Conservation (phyloP, 1,140 invertebrate species). For the Propsilocerus akamusi region DNA sequence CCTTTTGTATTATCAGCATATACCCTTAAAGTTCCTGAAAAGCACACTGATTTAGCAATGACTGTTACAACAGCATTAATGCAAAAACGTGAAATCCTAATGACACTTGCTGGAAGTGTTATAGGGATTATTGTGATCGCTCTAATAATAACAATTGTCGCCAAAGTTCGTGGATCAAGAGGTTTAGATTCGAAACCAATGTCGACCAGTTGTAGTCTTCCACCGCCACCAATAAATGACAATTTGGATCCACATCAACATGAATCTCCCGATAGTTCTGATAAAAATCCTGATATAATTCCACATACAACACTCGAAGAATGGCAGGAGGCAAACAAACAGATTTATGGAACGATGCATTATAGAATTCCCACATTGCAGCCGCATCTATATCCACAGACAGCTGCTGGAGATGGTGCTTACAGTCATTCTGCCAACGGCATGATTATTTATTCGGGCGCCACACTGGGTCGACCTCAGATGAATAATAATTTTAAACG, state of each 20-base stretch:
- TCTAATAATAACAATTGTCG: not conserved
- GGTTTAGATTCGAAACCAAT: not conserved
- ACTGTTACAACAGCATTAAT: not conserved
- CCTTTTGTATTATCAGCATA: conserved; percentile 32
- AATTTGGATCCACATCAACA: not conserved
- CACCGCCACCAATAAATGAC: conserved; percentile 8
- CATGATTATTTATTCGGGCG: conserved; percentile 5
- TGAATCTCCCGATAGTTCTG: conserved; percentile 30
- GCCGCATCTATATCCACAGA: conserved; percentile 1
- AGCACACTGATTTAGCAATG: conserved; percentile 33
- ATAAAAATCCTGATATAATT: conserved; percentile 54
- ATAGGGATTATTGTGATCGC: not conserved
- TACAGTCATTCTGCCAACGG: not conserved
- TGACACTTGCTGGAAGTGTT: not conserved
- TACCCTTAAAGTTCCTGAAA: conserved; percentile 50
- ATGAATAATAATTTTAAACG: conserved; percentile 4
- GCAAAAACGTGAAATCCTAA: conserved; percentile 12
- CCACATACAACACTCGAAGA: conserved; percentile 32
- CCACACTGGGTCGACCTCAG: conserved; percentile 5
- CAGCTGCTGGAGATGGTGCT: not conserved
- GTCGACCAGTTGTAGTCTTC: not conserved
- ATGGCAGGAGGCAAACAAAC: conserved; percentile 2
- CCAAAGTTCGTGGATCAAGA: not conserved
- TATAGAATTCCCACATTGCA: not conserved
- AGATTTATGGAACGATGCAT: conserved; percentile 3